Conservation (phyloP, 1,140 invertebrate genomes). For the Drosophila willistoni region DNA sequence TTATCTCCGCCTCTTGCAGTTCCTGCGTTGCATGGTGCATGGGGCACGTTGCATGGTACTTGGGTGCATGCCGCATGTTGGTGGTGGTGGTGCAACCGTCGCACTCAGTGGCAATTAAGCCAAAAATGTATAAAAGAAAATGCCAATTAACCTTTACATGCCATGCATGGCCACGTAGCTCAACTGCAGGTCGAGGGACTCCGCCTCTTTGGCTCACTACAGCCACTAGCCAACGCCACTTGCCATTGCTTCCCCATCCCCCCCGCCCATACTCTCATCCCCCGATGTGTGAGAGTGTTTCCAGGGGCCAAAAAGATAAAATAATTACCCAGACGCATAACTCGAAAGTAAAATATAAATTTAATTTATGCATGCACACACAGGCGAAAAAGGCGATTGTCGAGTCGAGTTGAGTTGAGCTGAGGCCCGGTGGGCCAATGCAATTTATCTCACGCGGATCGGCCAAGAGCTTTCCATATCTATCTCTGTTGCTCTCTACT, state of each 20-base stretch:
- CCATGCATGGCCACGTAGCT: constrained; percentile 75
- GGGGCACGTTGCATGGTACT: constrained; percentile 40
- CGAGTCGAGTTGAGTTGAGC: constrained; percentile 10
- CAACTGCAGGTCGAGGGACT: constrained; percentile 3
- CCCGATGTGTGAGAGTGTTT: constrained; percentile 37
- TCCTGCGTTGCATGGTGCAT: constrained; percentile 12
- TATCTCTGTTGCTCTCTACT: constrained; percentile 12
- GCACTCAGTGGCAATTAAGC: constrained; percentile 75
- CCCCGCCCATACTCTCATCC: background rate
- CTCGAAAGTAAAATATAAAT: constrained; percentile 79
- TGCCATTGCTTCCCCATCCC: constrained; percentile 17
- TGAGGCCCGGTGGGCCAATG: constrained; percentile 38
- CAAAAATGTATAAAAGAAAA: constrained; percentile 66
- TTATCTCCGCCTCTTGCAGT: constrained; percentile 12
- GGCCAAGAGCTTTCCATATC: constrained; percentile 32
- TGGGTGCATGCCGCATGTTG: constrained; percentile 26
- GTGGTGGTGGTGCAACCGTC: constrained; percentile 4
- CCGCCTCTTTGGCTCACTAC: constrained; percentile 1
- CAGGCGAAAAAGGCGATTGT: constrained; percentile 29
- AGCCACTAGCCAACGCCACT: constrained; percentile 1
- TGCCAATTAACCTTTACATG: constrained; percentile 80
- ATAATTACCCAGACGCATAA: constrained; percentile 81
- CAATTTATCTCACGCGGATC: constrained; percentile 76
- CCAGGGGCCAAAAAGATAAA: constrained; percentile 60
- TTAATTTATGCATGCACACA: constrained; percentile 77